These are phyloP conservation scores for Drosophila niveifrons DNA, from an alignment of 2,888 invertebrate genomes.

Conservation along the genomic window DNA sequence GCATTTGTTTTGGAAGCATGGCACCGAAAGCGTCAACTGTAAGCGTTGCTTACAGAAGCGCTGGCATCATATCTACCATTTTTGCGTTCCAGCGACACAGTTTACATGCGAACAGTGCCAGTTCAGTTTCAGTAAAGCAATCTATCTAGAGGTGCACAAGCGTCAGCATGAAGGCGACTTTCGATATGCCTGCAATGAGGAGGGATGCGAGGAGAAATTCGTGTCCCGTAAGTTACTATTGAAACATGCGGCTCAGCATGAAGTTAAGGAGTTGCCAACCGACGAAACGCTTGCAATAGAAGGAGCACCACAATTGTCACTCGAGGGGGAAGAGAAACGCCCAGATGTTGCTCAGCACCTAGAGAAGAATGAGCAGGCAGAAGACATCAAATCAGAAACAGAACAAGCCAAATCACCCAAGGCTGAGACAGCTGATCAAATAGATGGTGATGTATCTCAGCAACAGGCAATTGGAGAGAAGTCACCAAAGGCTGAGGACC, in stretches of 20 bases:
- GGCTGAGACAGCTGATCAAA: conserved; percentile 9
- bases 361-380: conserved; percentile 10
- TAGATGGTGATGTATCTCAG: conserved; percentile 3
- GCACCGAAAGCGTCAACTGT: conserved; percentile 94
- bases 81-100: conserved; percentile 92
- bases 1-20: conserved; percentile 97
- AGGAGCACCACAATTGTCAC: conserved; percentile 3
- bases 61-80: conserved; percentile 96
- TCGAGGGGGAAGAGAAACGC: conserved; percentile 28
- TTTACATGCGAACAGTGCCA: conserved; percentile 94
- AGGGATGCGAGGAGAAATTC: conserved; percentile 91
- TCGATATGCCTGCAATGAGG: conserved; percentile 91
- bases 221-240: conserved; percentile 92
- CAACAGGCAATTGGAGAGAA: neutral
- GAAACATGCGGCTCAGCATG: conserved; percentile 90
- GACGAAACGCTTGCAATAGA: conserved; percentile 15
- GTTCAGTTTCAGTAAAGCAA: conserved; percentile 90
- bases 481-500: conserved; percentile 1
- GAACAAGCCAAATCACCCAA: conserved; percentile 1
- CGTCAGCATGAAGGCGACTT: conserved; percentile 90
- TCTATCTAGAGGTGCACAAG: conserved; percentile 93
- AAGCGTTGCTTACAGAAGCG: conserved; percentile 95
- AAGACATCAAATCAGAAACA: conserved; percentile 6
- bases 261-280: conserved; percentile 29
- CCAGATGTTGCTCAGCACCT: conserved; percentile 28